phyloP scores from a whole-genome alignment of 2,113 vertebrate species.

The Pterophyllum scalare region DNA sequence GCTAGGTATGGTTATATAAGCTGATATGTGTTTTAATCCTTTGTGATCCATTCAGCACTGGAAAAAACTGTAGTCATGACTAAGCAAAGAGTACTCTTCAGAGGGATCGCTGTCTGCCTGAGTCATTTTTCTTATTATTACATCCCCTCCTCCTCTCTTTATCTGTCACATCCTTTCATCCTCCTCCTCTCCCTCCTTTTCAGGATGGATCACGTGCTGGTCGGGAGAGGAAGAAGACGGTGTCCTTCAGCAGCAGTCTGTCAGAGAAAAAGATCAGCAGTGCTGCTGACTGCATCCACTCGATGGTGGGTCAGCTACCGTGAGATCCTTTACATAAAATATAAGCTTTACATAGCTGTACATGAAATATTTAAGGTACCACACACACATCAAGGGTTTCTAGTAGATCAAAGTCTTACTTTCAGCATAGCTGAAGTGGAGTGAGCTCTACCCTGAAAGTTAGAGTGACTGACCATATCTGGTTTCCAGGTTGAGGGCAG shows the following conservation, averaged over 20 bases:
- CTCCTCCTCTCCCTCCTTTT: slow-evolving; percentile 15
- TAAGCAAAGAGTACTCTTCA: slow-evolving; percentile 15
- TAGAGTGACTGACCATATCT: not conserved
- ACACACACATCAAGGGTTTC: not conserved
- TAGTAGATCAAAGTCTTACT: not conserved
- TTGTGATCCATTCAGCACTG: slow-evolving; percentile 19
- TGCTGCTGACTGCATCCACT: slow-evolving; percentile 91
- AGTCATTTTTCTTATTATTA: slow-evolving; percentile 16
- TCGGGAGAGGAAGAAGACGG: slow-evolving; percentile 93
- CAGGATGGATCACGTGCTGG: slow-evolving; percentile 92
- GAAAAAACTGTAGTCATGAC: slow-evolving; percentile 29
- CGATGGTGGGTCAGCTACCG: slow-evolving; percentile 82
- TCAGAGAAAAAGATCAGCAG: slow-evolving; percentile 95
- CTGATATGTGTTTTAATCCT: slow-evolving; percentile 61
- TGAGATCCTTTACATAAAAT: slow-evolving; percentile 16
- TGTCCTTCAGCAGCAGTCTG: slow-evolving; percentile 94
- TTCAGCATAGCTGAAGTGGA: not conserved
- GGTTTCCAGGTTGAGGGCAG: slow-evolving; percentile 84
- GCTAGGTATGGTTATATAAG: slow-evolving; percentile 64
- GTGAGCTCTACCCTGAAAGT: not conserved
- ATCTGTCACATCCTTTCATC: slow-evolving; percentile 8
- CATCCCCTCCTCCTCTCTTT: not conserved
- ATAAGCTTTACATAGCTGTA: slow-evolving; percentile 2
- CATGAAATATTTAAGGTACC: slow-evolving; percentile 26
- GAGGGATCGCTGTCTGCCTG: slow-evolving; percentile 20